Conservation (phyloP, 1,140 invertebrate genomes). For the Gryon sp. region DNA sequence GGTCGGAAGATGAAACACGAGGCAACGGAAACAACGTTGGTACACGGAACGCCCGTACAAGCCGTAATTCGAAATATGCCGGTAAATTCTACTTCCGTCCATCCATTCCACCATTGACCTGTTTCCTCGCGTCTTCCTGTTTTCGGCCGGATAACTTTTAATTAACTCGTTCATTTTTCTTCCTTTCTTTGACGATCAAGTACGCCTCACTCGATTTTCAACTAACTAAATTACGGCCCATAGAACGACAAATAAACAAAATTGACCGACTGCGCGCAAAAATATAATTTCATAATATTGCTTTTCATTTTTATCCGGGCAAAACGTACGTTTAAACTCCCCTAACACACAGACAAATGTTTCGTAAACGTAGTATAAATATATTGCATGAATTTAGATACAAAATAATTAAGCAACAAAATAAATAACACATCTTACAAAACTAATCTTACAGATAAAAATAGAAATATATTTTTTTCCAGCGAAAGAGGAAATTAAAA, state of each 20-base stretch:
- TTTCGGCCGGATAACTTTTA: constrained; percentile 50
- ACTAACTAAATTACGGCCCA: constrained; percentile 20
- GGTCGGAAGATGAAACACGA: constrained; percentile 49
- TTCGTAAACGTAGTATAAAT: too few relatives aligned
- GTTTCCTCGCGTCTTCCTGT: constrained; percentile 35
- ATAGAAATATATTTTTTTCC: too few relatives aligned
- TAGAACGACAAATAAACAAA: constrained; percentile 7
- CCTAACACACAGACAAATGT: too few relatives aligned
- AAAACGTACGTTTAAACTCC: too few relatives aligned
- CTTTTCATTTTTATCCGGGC: too few relatives aligned
- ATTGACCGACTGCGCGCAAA: too few relatives aligned
- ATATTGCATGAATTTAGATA: too few relatives aligned
- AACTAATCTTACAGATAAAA: too few relatives aligned
- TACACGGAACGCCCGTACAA: constrained; percentile 17
- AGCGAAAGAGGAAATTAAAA: too few relatives aligned
- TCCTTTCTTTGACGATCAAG: constrained; percentile 39
- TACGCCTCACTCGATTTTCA: constrained; percentile 17
- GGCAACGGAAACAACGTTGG: constrained; percentile 40
- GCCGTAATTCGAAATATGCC: constrained; percentile 54
- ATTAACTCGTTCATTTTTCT: constrained; percentile 46
- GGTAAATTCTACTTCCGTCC: constrained; percentile 49
- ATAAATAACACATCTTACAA: too few relatives aligned
- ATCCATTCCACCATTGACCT: constrained; percentile 46
- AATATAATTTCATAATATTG: too few relatives aligned
- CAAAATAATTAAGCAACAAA: too few relatives aligned